These are phyloP conservation scores for Spialia ferax DNA, from an alignment of 2,888 invertebrate genomes.

Conservation along the genomic window DNA sequence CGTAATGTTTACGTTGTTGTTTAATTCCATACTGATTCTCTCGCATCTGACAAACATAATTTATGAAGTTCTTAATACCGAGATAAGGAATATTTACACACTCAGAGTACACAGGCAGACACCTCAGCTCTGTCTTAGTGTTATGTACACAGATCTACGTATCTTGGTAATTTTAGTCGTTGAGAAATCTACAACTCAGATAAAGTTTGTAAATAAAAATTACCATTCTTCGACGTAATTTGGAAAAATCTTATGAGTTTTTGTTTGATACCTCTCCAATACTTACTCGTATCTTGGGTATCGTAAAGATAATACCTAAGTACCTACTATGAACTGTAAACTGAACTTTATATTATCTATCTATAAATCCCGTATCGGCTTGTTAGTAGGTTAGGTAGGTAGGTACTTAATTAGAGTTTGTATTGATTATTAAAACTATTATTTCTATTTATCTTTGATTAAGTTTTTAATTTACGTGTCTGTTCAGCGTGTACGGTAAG, in stretches of 20 bases:
- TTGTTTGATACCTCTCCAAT: slow-evolving; percentile 46
- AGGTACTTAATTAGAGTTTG: too few species aligned
- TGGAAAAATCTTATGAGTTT: slow-evolving; percentile 57
- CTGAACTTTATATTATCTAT: too few species aligned
- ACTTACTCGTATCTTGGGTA: background rate
- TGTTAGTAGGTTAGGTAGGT: too few species aligned
- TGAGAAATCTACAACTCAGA: slow-evolving; percentile 76
- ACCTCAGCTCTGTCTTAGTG: slow-evolving; percentile 80
- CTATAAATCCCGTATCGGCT: too few species aligned
- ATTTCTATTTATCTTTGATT: too few species aligned
- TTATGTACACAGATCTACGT: slow-evolving; percentile 79
- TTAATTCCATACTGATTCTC: slow-evolving; percentile 61
- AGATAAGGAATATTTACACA: slow-evolving; percentile 84
- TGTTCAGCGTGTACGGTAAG: too few species aligned
- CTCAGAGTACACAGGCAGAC: slow-evolving; percentile 76
- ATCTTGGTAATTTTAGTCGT: slow-evolving; percentile 80
- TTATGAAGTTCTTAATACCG: slow-evolving; percentile 85
- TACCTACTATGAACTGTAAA: too few species aligned
- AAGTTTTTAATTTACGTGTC: too few species aligned
- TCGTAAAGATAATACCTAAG: background rate
- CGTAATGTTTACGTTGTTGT: slow-evolving; percentile 35
- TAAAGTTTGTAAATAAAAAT: slow-evolving; percentile 76
- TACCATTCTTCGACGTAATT: slow-evolving; percentile 58
- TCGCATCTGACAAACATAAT: slow-evolving; percentile 84
- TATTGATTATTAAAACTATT: too few species aligned